A percentile compares a stretch with the other conserved stretches of the same genome.
Evolutionary conservation across 2,797 vertebrate genomes (phyloP).

Genomic region (Lates japonicus): DNA sequence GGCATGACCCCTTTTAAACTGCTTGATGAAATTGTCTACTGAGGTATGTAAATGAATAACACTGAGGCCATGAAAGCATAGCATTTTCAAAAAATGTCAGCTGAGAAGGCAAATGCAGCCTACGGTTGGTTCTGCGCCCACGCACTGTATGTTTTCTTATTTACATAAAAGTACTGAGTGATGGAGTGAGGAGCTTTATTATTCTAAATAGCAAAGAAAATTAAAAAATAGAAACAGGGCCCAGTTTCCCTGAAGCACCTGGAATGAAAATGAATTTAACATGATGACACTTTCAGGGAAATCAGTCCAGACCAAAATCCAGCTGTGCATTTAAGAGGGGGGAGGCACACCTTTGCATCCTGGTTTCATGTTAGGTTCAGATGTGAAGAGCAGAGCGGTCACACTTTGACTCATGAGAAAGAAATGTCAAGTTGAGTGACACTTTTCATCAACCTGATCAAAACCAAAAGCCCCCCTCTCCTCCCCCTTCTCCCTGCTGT

Average conservation of each 20-base stretch:
- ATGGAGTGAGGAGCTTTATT: slow-evolving; percentile 54
- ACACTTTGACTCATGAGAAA: slow-evolving; percentile 16
- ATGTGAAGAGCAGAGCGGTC: slow-evolving; percentile 1
- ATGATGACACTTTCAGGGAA: slow-evolving; percentile 61
- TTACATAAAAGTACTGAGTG: slow-evolving; percentile 66
- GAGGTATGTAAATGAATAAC: slow-evolving; percentile 79
- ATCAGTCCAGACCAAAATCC: slow-evolving; percentile 62
- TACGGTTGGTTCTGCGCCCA: slow-evolving; percentile 61
- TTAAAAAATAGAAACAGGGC: slow-evolving; percentile 33
- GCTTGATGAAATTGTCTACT: slow-evolving; percentile 80
- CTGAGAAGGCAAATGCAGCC: slow-evolving; percentile 65
- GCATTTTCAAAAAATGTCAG: slow-evolving; percentile 60
- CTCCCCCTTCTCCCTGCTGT: slow-evolving; percentile 19
- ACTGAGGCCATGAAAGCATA: slow-evolving; percentile 72
- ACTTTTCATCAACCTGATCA: slow-evolving; percentile 83
- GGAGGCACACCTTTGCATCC: slow-evolving; percentile 11
- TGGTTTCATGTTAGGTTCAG: slow-evolving; percentile 10
- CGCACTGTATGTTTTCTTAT: slow-evolving; percentile 67
- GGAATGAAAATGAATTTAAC: slow-evolving; percentile 38
- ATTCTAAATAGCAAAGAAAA: slow-evolving; percentile 51
- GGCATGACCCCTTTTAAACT: slow-evolving; percentile 83
- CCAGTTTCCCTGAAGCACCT: slow-evolving; percentile 47
- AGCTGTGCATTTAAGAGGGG: slow-evolving; percentile 32
- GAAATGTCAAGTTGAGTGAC: slow-evolving; percentile 56
- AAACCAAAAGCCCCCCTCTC: slow-evolving; percentile 83